Conservation (phyloP, 2,888 invertebrate species). For the Eugnorisma glareosa region DNA sequence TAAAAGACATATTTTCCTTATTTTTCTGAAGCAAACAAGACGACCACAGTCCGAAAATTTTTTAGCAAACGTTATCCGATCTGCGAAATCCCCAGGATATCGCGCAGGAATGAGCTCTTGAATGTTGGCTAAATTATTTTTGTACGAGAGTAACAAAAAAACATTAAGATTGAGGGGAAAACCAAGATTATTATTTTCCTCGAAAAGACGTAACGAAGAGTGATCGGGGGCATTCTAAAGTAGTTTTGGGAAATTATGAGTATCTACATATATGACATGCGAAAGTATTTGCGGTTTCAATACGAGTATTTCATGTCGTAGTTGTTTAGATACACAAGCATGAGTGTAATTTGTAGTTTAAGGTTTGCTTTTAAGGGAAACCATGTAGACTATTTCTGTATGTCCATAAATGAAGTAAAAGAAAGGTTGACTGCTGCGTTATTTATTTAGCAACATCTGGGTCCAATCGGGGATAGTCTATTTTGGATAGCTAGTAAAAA, state of each 20-base stretch:
- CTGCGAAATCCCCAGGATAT: conserved; percentile 5
- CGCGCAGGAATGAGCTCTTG: neutral
- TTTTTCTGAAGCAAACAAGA: conserved; percentile 32
- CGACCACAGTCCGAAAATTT: neutral
- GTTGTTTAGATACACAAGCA: neutral
- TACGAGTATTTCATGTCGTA: neutral
- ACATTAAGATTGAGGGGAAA: neutral
- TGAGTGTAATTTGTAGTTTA: neutral
- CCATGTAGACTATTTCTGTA: neutral
- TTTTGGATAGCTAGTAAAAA: neutral
- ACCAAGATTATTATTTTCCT: neutral
- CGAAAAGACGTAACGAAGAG: conserved; percentile 1
- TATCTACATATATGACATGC: neutral
- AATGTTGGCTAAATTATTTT: neutral
- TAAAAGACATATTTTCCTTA: conserved; percentile 31
- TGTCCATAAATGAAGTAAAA: neutral
- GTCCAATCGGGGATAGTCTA: neutral
- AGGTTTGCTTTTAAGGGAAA: neutral
- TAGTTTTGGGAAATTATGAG: conserved; percentile 14
- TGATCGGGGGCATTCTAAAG: neutral
- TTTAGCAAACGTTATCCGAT: conserved; percentile 7
- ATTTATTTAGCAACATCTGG: neutral
- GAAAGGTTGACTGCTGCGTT: neutral
- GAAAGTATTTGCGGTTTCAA: neutral
- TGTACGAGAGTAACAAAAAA: neutral